Evolutionary conservation across 2,113 vertebrate species (phyloP).

Genomic region (Micromys minutus): DNA sequence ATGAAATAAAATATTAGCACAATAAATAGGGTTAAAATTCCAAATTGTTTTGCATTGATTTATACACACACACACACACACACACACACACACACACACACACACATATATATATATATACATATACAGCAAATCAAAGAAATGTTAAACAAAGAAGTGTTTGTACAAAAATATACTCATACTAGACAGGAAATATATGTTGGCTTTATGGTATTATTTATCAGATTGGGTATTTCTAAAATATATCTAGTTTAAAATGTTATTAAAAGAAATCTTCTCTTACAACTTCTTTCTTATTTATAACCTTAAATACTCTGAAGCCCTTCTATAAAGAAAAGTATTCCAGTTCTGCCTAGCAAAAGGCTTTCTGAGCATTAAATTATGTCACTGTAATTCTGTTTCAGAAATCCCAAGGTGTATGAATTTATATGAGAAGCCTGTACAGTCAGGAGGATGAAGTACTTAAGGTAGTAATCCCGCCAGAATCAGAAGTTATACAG

Average conservation of each 20-base stretch:
- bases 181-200: background rate
- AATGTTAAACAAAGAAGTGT: background rate
- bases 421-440: background rate
- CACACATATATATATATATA: too few relatives aligned
- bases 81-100: too few relatives aligned
- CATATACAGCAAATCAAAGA: background rate
- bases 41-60: background rate
- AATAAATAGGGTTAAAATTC: slow-evolving; percentile 9
- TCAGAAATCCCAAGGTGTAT: background rate
- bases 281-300: background rate
- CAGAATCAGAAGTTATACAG: background rate
- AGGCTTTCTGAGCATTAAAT: slow-evolving; percentile 1
- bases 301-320: background rate
- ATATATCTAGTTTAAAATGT: background rate
- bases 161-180: background rate
- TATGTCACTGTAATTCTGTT: background rate
- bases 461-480: background rate
- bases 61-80: too few relatives aligned
- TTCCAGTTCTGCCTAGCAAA: background rate
- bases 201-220: background rate
- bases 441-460: background rate
- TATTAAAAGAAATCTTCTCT: background rate
- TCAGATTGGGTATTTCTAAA: background rate
- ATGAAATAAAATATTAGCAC: background rate
- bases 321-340: background rate